Evolutionary conservation across 2,113 vertebrate genomes (phyloP), one percentile per base, ranked within the genome.

Genomic region (Brienomyrus longianalis): DNA sequence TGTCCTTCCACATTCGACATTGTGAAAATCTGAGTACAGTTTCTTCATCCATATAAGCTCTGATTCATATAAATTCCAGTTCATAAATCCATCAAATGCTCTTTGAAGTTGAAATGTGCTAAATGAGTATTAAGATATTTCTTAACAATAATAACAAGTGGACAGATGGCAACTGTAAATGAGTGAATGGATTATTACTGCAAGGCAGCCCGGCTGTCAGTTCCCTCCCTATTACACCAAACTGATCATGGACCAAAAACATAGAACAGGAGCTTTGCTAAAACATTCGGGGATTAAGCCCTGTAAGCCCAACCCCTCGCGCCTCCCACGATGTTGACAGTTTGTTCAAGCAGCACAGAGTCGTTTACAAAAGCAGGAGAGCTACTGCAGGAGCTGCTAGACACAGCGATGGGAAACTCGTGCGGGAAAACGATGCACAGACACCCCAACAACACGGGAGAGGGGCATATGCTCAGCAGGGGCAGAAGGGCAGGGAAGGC

Each of bases 121-220:
- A 31, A 11, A 31, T 70, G 62, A 70, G 62, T 31, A 70, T 70
- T 70, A 70, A 70, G n/a, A 70, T 70, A 31, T 70, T 70, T 70
- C 27, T 31, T 70, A 31, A 83, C 43, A 45, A 83, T 45, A 70
- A 31, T 31, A 83, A 23, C 11, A 84, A 48, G 23, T 45, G 19
- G 83, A 84, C 83, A 84, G 83, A 84, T 84, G 83, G 83, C 43
- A 23, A 39, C 43, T 84, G 39, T n/a, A 84, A 84, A 48, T 48
- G 83, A 47, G 43, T 84, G 83, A 84, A 84, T 84, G 43, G 83
- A 84, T 84, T 45, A 83, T 47, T 83, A 45, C 21, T 56, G 54
- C 83, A 80, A 88, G 51, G 27, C 21, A 56, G 3, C 31, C 39
- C 21, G 89, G 66, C 80, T 91, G 90, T 88, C 80, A 91, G 43